Conservation (phyloP, 2,888 invertebrate genomes). For the Ceraclea dissimilis region DNA sequence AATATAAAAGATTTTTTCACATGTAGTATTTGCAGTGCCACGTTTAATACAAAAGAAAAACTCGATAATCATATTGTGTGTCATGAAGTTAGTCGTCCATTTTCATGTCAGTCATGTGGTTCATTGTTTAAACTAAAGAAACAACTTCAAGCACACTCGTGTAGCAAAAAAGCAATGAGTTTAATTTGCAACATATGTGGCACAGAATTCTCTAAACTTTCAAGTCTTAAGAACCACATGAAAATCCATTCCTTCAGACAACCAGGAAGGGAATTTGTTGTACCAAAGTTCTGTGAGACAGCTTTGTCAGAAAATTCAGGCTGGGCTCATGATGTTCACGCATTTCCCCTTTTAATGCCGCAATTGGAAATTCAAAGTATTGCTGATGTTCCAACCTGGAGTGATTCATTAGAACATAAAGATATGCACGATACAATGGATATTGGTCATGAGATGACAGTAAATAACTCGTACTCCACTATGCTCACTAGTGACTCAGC, state of each 20-base stretch:
- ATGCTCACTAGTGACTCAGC: conserved; percentile 11
- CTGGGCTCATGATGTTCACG: conserved; percentile 14
- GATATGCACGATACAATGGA: conserved; percentile 19
- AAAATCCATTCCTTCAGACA: conserved; percentile 42
- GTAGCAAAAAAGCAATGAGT: conserved; percentile 30
- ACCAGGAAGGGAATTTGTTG: conserved; percentile 36
- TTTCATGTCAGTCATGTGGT: conserved; percentile 35
- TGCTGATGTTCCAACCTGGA: conserved; percentile 14
- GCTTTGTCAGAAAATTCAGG: conserved; percentile 9
- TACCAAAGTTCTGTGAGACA: conserved; percentile 24
- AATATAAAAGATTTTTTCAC: conserved; percentile 27
- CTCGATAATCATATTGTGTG: conserved; percentile 42
- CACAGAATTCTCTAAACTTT: conserved; percentile 39
- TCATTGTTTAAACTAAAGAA: conserved; percentile 35
- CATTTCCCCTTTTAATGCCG: conserved; percentile 11
- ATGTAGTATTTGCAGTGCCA: conserved; percentile 34
- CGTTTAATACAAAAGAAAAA: conserved; percentile 39
- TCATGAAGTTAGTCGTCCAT: conserved; percentile 39
- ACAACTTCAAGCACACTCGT: conserved; percentile 34
- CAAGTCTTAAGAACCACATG: conserved; percentile 46
- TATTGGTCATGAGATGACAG: conserved; percentile 20
- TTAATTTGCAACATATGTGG: conserved; percentile 38
- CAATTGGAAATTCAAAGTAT: conserved; percentile 13
- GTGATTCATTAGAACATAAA: conserved; percentile 8
- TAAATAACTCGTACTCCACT: conserved; percentile 14